Evolutionary conservation across 2,113 vertebrate genomes (phyloP).

Genomic region (Leptobrachium ailaonicum): DNA sequence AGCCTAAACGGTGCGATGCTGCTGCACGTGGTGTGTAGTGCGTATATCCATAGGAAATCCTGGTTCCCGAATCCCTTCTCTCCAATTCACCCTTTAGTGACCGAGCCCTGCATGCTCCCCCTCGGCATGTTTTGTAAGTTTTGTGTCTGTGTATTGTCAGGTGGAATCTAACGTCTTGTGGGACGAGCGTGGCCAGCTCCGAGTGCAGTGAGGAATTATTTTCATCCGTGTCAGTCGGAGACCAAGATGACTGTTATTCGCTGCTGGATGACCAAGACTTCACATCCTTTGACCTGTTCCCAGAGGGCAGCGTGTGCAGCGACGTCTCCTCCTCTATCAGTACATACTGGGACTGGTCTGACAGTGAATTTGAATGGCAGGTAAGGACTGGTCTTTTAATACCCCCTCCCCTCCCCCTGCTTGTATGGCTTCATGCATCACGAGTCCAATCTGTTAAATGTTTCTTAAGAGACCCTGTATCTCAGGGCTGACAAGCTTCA

Average conservation of each 20-base stretch:
- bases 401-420: no score
- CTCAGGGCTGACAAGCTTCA: no score
- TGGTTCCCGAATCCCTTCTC: no score
- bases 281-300: constrained; percentile 93
- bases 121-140: no score
- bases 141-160: neutral
- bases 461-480: no score
- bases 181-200: constrained; percentile 94
- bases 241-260: constrained; percentile 95
- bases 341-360: constrained; percentile 98
- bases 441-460: no score
- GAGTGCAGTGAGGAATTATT: constrained; percentile 98
- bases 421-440: no score
- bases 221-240: constrained; percentile 93
- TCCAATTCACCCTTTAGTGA: no score
- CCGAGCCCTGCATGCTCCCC: no score
- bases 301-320: constrained; percentile 95
- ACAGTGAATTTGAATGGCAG: constrained; percentile 99
- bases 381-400: constrained; percentile 61
- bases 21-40: no score
- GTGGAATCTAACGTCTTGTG: constrained; percentile 94
- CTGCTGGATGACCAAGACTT: constrained; percentile 95
- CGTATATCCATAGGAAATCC: no score
- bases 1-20: no score
- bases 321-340: constrained; percentile 98